Evolutionary conservation across 1,140 invertebrate genomes (phyloP), one percentile per base, ranked within the genome.

Genomic region (Psix sp.): DNA sequence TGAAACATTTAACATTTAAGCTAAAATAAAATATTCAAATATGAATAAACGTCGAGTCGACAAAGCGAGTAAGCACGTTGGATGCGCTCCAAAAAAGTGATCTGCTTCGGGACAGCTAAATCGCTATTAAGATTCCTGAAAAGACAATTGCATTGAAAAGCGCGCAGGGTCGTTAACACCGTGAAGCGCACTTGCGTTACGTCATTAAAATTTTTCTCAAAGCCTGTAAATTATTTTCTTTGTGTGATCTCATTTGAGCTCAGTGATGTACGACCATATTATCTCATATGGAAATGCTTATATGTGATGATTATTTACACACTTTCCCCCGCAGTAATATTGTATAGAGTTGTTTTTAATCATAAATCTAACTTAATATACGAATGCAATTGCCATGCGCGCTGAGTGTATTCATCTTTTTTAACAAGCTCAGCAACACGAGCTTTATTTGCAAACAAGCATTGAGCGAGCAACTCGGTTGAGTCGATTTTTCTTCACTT

Each of bases 321-420:
- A 72, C 57, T 71, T 71, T 71, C 68, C 68, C 68, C 59, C 59
- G 51, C 52, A 72, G 67, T 71, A 57, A 71, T 63, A 62, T 71
- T 63, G 51, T 63, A 63, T 57, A 63, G 57, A 57, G 67, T 51
- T 63, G 43, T 71, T 63, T 71, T 71, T 63, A 71, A 71, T 71
- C 67, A 71, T 63, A 71, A 71, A 71, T 71, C 57, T 71, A 71
- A 71, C 43, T 71, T 71, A 71, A 71, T 71, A 63, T 71, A 63
- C 57, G 57, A 71, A 71, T 63, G 57, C 26, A 51, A 71, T 63
- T 63, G 49, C 49, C 39, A 15, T n/a, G 31, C 42, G 38, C 15
- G 60, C 11, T 46, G 43, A 5, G 49, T 51, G 45, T 71, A 71
- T 71, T 71, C 56, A 62, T 71, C 49, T 49, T 71, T 71, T 63